These are phyloP conservation scores for Ranitomeya imitator DNA, from an alignment of 2,113 vertebrate species.

Conservation along the genomic window DNA sequence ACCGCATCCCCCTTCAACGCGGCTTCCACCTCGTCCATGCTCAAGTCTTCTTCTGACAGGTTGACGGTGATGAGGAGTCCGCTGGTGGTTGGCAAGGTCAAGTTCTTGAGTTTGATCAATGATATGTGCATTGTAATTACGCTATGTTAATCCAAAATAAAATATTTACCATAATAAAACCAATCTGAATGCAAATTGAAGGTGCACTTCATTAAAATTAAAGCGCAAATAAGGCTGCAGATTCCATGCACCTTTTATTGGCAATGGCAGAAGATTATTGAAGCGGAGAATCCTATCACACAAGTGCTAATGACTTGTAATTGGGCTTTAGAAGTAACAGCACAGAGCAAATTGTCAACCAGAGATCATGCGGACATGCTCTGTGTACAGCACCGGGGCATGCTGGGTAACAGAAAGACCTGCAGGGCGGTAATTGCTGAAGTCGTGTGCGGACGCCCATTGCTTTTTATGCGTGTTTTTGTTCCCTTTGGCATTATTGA, in stretches of 20 bases:
- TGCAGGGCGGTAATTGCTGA: neutral
- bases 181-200: constrained; percentile 59
- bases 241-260: constrained; percentile 47
- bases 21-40: neutral
- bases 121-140: constrained; percentile 44
- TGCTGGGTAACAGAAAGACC: neutral
- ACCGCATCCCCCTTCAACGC: neutral
- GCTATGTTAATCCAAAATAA: constrained; percentile 61
- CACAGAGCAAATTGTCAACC: neutral
- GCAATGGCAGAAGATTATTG: constrained; percentile 21
- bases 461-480: constrained; percentile 15
- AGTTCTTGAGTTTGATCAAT: neutral
- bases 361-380: constrained; percentile 29
- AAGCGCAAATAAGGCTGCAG: constrained; percentile 28
- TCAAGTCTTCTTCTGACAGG: neutral
- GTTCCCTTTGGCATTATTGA: neutral
- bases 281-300: constrained; percentile 56
- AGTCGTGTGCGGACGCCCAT: neutral
- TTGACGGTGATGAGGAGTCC: neutral
- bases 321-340: constrained; percentile 45
- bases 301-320: constrained; percentile 54
- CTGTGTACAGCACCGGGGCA: constrained; percentile 20
- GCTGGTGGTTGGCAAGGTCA: constrained; percentile 29
- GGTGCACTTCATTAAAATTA: constrained; percentile 54
- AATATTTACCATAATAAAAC: constrained; percentile 64